phyloP scores from a whole-genome alignment of 2,797 vertebrate species.

The Gymnothorax javanicus region DNA sequence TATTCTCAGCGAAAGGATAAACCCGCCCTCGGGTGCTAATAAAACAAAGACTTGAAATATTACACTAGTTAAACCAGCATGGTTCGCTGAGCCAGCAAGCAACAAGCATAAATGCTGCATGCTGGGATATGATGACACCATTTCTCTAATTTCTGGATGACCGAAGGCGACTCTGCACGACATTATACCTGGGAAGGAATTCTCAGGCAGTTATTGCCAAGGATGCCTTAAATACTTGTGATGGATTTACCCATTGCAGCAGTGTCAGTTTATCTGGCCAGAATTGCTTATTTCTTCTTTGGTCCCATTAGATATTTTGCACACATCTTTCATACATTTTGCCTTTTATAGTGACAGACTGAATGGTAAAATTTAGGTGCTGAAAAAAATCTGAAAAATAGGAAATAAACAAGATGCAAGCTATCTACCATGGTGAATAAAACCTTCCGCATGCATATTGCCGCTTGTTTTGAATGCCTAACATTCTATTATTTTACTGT shows the following conservation, averaged over 20 bases:
- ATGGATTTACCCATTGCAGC: not conserved
- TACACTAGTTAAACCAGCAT: slow-evolving; percentile 26
- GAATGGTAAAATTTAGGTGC: no score
- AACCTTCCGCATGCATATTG: not conserved
- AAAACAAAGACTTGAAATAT: slow-evolving; percentile 38
- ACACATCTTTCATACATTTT: not conserved
- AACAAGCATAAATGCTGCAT: slow-evolving; percentile 39
- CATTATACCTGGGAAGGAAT: not conserved
- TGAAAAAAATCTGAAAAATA: not conserved
- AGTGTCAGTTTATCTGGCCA: not conserved
- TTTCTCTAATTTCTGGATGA: slow-evolving; percentile 9
- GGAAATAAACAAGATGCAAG: not conserved
- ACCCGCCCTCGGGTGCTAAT: slow-evolving; percentile 28
- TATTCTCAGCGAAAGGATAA: slow-evolving; percentile 1
- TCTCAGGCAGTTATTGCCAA: not conserved
- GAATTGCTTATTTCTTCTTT: not conserved
- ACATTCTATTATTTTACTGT: slow-evolving; percentile 16
- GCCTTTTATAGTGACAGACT: not conserved
- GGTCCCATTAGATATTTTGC: not conserved
- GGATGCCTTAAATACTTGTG: not conserved
- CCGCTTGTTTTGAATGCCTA: not conserved
- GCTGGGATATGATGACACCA: slow-evolving; percentile 28
- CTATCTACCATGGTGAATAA: not conserved
- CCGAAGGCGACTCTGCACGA: not conserved
- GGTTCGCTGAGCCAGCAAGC: slow-evolving; percentile 31